Evolutionary conservation across 2,797 vertebrate genomes (phyloP).

Genomic region (Channa striata): DNA sequence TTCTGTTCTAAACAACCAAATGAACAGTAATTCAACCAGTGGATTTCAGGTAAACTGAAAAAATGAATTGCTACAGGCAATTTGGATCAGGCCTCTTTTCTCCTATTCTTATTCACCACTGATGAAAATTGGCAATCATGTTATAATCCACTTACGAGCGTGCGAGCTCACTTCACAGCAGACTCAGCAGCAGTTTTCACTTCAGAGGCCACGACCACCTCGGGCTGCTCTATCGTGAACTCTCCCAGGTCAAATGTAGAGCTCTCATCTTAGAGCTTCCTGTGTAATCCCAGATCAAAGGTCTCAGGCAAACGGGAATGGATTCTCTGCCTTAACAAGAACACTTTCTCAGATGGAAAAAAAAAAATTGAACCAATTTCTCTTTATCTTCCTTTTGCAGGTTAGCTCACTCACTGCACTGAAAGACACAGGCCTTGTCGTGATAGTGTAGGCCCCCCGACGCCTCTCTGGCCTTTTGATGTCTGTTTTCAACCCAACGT

Average conservation of each 20-base stretch:
- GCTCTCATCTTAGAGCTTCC: constrained; percentile 72
- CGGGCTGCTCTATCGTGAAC: constrained; percentile 71
- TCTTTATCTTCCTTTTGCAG: constrained; percentile 82
- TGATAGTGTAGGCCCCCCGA: constrained; percentile 52
- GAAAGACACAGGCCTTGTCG: constrained; percentile 73
- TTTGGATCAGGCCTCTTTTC: constrained; percentile 35
- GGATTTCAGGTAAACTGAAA: constrained; percentile 40
- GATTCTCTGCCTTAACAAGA: constrained; percentile 82
- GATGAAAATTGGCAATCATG: constrained; percentile 76
- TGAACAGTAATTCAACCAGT: constrained; percentile 23
- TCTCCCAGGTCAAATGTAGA: constrained; percentile 68
- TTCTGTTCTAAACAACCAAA: constrained; percentile 20
- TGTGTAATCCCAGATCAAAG: constrained; percentile 86
- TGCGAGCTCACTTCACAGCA: constrained; percentile 57
- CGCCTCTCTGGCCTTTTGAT: constrained; percentile 64
- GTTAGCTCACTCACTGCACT: constrained; percentile 69
- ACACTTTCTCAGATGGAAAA: constrained; percentile 78
- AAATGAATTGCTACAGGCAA: constrained; percentile 25
- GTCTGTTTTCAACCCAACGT: constrained; percentile 68
- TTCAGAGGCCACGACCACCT: constrained; percentile 76
- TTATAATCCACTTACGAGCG: constrained; percentile 76
- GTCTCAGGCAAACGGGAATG: constrained; percentile 75
- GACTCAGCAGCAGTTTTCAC: constrained; percentile 70
- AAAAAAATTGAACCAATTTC: constrained; percentile 79
- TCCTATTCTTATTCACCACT: constrained; percentile 48